Percentiles rank a stretch among this genome's conserved stretches.
Conservation (phyloP, 1,140 invertebrate species). For the Drosophila nebulosa region DNA sequence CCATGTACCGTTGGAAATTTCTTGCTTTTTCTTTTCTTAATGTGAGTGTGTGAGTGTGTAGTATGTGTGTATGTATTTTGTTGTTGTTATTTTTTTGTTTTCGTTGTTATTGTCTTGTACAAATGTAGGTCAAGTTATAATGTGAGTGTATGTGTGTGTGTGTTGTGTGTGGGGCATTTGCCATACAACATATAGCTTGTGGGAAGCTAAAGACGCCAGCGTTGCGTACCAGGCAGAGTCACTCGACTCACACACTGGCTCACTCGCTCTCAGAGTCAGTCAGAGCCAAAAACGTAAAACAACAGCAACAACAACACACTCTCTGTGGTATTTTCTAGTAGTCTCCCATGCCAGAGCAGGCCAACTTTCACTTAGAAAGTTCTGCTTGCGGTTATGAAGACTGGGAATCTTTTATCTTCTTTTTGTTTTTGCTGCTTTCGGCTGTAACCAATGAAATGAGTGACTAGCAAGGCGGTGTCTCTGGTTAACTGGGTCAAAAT, state of each 20-base stretch:
- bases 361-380: constrained; percentile 78
- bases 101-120: constrained; percentile 74
- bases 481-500: constrained; percentile 63
- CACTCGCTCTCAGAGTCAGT: constrained; percentile 33
- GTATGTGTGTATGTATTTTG: constrained; percentile 28
- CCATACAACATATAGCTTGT: constrained; percentile 35
- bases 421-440: constrained; percentile 37
- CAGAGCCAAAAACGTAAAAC: constrained; percentile 17
- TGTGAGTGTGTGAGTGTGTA: constrained; percentile 20
- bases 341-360: constrained; percentile 38
- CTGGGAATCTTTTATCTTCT: constrained; percentile 25
- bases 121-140: constrained; percentile 78
- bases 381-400: constrained; percentile 66
- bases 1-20: constrained; percentile 76
- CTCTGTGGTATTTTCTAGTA: constrained; percentile 65
- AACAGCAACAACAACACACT: constrained; percentile 11
- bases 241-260: too few relatives aligned
- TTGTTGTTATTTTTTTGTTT: constrained; percentile 55
- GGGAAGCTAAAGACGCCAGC: constrained; percentile 34
- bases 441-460: constrained; percentile 35
- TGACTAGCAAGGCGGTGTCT: constrained; percentile 29
- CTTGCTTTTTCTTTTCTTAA: constrained; percentile 75
- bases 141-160: constrained; percentile 22
- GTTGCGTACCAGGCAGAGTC: constrained; percentile 35
- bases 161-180: constrained; percentile 25